Evolutionary conservation across 2,113 vertebrate genomes (phyloP).

Genomic region (Ciconia boyciana): DNA sequence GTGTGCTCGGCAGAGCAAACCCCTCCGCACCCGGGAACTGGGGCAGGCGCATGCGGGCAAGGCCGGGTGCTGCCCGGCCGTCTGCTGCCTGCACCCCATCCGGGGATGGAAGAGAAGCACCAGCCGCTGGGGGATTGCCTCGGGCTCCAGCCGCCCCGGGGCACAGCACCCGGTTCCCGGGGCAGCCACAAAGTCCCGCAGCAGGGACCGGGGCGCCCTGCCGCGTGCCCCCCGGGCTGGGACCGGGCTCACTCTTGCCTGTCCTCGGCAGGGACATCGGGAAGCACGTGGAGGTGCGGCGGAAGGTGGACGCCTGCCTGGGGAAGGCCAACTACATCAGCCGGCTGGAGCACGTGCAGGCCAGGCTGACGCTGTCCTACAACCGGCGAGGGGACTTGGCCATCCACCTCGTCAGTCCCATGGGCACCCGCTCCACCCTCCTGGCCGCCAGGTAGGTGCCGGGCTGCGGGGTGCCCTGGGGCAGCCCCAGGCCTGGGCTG

Average conservation of each 20-base stretch:
- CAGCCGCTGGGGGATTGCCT: accelerated
- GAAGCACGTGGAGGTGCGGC: conserved; percentile 83
- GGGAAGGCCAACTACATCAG: conserved; percentile 83
- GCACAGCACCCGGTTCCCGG: background rate
- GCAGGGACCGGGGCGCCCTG: background rate
- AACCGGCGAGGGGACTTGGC: conserved; percentile 93
- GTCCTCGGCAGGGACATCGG: conserved; percentile 85
- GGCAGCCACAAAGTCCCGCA: too few relatives aligned
- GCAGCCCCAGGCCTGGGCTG: background rate
- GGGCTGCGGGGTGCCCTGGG: accelerated
- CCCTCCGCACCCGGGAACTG: accelerated
- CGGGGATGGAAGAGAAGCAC: background rate
- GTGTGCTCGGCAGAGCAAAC: background rate
- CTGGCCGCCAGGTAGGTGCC: conserved; percentile 86
- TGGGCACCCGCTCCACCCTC: conserved; percentile 92
- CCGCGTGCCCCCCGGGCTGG: accelerated
- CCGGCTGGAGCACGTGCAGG: conserved; percentile 90
- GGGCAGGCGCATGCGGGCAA: background rate
- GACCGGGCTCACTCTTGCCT: background rate
- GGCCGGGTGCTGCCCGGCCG: background rate
- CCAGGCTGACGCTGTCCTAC: conserved; percentile 91
- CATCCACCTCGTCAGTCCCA: conserved; percentile 91
- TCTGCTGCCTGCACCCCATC: background rate
- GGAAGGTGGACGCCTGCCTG: conserved; percentile 81
- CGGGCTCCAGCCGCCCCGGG: accelerated